Base-by-base conservation (phyloP, 1,140 invertebrate species). In the Zaprionus vittiger region DNA sequence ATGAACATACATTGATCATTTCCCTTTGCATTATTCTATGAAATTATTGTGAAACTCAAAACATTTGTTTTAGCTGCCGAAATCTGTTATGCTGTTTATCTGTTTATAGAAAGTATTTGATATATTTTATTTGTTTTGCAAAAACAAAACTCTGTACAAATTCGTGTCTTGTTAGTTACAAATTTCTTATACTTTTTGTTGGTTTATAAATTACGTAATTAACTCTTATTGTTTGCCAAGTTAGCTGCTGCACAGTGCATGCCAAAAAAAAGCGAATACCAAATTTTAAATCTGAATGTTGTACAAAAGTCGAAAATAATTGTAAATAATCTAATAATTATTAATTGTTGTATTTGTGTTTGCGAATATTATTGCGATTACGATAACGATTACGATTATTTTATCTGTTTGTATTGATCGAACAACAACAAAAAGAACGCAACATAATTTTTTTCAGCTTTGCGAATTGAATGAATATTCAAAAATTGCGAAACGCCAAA, bases 11-110 rank as follows among this genome's bases (percentile, higher is more conserved):
- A 62, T 63, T 41, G 37, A 67, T 57, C 52, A 66, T 57, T 56
- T 52, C 22, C 41, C 60, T 73, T 62, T 73, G 77, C 78, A 91
- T 83, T 77, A 73, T 64, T 62, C 70, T 81, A 85, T 77, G 55
- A 80, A 89, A 86, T 91, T 91, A 91, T 86, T 86, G 79, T 85
- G 81, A 91, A 81, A 73, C 49, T 74, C 57, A 41, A 80, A 57
- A 59, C 7, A 59, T 41, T 60, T 38, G 37, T 37, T 65, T 47
- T 66, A 77, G 62, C 61, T 81, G 74, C 75, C 73, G 77, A 75
- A 73, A 87, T 91, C 87, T 91, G 89, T 91, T 91, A 91, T 91
- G 83, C 89, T 91, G 83, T 91, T 91, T 89, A 87, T 65, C 80
- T 55, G 83, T 79, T 83, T 69, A 55, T 17, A n/a, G 54, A 67